Conservation (phyloP, 2,113 vertebrate genomes). For the Petaurus breviceps region DNA sequence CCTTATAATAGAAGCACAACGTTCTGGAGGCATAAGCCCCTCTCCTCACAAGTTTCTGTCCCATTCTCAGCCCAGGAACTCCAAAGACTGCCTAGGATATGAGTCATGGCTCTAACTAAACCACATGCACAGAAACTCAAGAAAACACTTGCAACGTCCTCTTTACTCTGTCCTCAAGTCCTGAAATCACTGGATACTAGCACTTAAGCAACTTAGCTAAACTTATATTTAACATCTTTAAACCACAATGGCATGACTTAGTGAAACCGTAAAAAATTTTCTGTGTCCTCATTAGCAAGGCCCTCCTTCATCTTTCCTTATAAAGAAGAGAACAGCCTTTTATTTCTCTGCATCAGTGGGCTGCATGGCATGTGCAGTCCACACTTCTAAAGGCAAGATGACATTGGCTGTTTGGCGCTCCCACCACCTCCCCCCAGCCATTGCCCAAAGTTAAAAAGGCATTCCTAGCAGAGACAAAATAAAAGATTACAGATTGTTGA, state of each 20-base stretch:
- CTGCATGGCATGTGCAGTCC: constrained; percentile 62
- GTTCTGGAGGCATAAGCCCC: background rate
- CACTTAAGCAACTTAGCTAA: constrained; percentile 64
- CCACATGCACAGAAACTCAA: background rate
- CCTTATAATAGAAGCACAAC: background rate
- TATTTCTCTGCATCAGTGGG: constrained; percentile 66
- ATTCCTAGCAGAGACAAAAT: constrained; percentile 71
- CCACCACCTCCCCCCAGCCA: background rate
- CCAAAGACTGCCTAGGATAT: background rate
- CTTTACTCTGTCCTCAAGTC: background rate
- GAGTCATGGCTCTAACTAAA: constrained; percentile 52
- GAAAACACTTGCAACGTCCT: constrained; percentile 8
- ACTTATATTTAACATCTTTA: constrained; percentile 15
- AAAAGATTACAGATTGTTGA: constrained; percentile 49
- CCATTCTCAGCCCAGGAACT: constrained; percentile 13
- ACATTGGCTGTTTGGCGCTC: background rate
- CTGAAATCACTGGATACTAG: constrained; percentile 59
- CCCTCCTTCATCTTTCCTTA: constrained; percentile 44
- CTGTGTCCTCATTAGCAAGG: background rate
- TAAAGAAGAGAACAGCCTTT: constrained; percentile 33
- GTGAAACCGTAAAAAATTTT: constrained; percentile 29
- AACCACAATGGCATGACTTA: constrained; percentile 28
- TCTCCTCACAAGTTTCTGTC: background rate
- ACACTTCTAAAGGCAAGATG: constrained; percentile 49
- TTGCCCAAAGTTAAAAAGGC: constrained; percentile 14